Percentiles rank a stretch among this genome's conserved stretches.
These are phyloP conservation scores for Perodicticus potto DNA, from an alignment of 2,797 vertebrate genomes.

Conservation along the genomic window DNA sequence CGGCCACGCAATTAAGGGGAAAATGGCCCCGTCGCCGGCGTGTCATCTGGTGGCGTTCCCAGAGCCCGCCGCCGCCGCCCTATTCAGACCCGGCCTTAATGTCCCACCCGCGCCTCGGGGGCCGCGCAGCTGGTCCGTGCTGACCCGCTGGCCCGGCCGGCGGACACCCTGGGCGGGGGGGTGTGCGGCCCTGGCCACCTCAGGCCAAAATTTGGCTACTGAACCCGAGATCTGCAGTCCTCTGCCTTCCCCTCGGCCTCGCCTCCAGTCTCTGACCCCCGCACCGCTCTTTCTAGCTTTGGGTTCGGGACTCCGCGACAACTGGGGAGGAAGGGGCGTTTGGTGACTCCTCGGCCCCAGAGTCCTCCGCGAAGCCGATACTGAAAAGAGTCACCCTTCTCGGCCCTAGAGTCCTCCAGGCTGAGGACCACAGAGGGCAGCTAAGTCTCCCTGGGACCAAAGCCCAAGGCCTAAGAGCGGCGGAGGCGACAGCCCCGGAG, in stretches of 20 bases:
- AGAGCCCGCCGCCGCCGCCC: conserved; percentile 93
- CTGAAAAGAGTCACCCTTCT: too few species aligned
- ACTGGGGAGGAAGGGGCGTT: rapidly evolving
- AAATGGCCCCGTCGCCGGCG: conserved; percentile 90
- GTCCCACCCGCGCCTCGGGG: conserved; percentile 95
- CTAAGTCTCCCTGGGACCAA: not conserved
- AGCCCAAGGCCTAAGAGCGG: not conserved
- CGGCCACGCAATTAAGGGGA: conserved; percentile 82
- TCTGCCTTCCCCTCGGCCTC: not conserved
- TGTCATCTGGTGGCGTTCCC: conserved; percentile 99
- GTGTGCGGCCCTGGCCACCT: not conserved
- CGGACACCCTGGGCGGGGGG: conserved; percentile 10
- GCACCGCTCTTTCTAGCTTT: not conserved
- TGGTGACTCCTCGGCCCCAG: not conserved
- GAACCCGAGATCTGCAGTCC: not conserved
- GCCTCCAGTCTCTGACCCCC: not conserved
- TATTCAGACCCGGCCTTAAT: conserved; percentile 94
- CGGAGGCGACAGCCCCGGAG: not conserved
- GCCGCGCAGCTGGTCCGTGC: conserved; percentile 92
- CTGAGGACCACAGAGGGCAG: not conserved
- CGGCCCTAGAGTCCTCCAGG: not conserved
- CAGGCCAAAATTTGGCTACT: not conserved
- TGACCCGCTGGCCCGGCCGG: conserved; percentile 31
- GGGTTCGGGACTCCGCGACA: not conserved
- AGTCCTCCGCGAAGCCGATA: too few species aligned